Evolutionary conservation across 2,888 invertebrate genomes (phyloP).

Genomic region (Elegia similella): DNA sequence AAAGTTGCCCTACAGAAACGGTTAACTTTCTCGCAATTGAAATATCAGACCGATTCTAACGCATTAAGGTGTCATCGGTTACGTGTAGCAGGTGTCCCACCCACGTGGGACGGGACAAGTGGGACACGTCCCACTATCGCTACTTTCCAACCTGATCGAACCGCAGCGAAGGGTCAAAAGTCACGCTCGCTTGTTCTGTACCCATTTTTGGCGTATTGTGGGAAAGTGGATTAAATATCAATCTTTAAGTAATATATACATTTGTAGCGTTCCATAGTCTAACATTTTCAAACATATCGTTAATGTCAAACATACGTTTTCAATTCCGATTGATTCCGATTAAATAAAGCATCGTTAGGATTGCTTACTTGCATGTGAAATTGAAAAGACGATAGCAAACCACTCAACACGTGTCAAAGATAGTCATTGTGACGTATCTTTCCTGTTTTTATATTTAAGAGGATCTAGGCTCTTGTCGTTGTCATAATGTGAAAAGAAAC

Average conservation of each 20-base stretch:
- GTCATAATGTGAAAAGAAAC: too few species aligned
- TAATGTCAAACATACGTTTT: too few species aligned
- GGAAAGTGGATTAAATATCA: constrained; percentile 3
- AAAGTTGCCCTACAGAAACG: constrained; percentile 5
- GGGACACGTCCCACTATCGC: constrained; percentile 30
- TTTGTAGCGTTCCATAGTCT: too few species aligned
- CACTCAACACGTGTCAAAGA: too few species aligned
- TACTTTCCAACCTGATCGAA: constrained; percentile 33
- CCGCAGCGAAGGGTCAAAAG: constrained; percentile 16
- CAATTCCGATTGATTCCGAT: too few species aligned
- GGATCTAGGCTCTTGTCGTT: too few species aligned
- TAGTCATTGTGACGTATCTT: too few species aligned
- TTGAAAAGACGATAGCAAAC: too few species aligned
- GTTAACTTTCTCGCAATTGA: constrained; percentile 1
- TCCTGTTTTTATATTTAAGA: too few species aligned
- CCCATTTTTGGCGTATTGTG: constrained; percentile 5
- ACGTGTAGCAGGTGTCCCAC: constrained; percentile 25
- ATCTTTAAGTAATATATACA: neutral
- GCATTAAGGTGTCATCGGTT: constrained; percentile 24
- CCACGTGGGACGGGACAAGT: constrained; percentile 25
- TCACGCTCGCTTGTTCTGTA: constrained; percentile 2
- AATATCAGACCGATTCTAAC: constrained; percentile 5
- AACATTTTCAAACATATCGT: too few species aligned
- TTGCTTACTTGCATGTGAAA: too few species aligned
- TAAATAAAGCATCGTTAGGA: too few species aligned